These are phyloP conservation scores for Hyposoter dolosus DNA, from an alignment of 2,888 invertebrate species.

Conservation along the genomic window DNA sequence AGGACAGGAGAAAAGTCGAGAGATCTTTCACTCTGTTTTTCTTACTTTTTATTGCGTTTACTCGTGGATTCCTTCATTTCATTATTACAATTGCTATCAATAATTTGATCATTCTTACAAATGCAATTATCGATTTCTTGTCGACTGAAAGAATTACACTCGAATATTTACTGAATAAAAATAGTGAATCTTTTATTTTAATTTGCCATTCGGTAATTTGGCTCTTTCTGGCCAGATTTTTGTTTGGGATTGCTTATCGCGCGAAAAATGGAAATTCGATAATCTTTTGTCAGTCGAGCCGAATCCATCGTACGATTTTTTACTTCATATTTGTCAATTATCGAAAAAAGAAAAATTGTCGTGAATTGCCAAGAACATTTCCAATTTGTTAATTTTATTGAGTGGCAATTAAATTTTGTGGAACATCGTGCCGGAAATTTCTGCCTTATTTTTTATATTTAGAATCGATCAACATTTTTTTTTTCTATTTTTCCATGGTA, in stretches of 20 bases:
- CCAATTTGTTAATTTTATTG: background rate
- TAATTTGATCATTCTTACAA: background rate
- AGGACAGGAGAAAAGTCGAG: background rate
- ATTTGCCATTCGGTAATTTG: background rate
- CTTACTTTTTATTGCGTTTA: background rate
- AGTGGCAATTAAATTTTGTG: background rate
- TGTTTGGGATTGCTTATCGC: background rate
- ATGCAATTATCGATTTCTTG: background rate
- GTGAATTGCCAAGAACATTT: background rate
- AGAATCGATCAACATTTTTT: too few relatives aligned
- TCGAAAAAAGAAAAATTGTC: background rate
- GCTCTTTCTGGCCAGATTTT: background rate
- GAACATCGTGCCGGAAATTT: background rate
- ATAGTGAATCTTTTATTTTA: background rate
- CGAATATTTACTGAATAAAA: background rate
- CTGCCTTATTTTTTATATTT: too few relatives aligned
- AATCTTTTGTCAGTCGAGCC: background rate
- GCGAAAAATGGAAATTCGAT: background rate
- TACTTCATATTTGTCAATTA: background rate
- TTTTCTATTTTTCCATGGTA: too few relatives aligned
- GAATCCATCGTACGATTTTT: background rate
- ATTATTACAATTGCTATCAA: background rate
- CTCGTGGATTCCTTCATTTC: background rate
- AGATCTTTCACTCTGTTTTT: conserved; percentile 4
- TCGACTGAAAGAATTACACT: background rate